Evolutionary conservation across 2,113 vertebrate species (phyloP).

Genomic region (Erythrolamprus reginae): DNA sequence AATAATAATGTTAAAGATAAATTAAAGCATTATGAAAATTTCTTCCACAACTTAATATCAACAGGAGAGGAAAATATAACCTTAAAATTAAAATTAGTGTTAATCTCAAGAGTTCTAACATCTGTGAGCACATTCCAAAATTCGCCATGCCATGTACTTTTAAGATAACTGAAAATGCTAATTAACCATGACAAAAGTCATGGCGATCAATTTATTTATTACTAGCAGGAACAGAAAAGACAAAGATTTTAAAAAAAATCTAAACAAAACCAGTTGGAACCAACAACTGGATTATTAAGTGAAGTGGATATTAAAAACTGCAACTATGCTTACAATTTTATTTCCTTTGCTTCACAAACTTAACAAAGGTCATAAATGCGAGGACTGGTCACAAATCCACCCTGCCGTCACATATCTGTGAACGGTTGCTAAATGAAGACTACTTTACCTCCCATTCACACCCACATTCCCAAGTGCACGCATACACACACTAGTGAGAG

Average conservation of each 20-base stretch:
- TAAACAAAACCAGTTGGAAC: neutral
- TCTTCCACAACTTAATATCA: neutral
- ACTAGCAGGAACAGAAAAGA: neutral
- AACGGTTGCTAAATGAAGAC: neutral
- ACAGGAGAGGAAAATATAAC: neutral
- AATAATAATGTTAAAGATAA: neutral
- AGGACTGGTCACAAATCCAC: neutral
- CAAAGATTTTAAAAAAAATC: neutral
- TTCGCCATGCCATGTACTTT: neutral
- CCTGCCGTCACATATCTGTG: neutral
- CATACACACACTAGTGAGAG: neutral
- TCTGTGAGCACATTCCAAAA: neutral
- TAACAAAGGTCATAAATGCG: neutral
- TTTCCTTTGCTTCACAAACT: neutral
- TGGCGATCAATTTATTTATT: neutral
- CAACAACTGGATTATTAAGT: neutral
- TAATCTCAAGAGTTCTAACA: neutral
- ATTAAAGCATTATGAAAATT: neutral
- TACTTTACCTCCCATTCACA: neutral
- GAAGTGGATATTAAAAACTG: neutral
- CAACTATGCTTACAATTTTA: neutral
- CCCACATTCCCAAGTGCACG: neutral
- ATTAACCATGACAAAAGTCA: neutral
- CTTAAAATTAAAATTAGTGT: neutral
- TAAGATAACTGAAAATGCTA: neutral